Conservation (phyloP, 2,113 vertebrate genomes). For the Dendrocopos noguchii region DNA sequence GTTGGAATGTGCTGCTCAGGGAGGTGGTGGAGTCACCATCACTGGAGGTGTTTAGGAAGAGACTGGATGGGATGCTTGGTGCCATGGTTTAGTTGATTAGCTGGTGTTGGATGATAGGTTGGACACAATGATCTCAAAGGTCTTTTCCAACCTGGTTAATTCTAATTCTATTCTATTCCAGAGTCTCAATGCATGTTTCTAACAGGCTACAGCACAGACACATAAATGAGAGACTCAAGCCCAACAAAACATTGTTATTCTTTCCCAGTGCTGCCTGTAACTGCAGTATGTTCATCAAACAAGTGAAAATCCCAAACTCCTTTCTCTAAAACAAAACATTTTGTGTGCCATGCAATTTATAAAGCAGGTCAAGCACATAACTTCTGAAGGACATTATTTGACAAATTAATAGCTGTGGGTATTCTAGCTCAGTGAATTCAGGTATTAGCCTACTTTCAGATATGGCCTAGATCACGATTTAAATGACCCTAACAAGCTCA, state of each 20-base stretch:
- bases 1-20: too few species aligned
- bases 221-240: background rate
- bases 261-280: background rate
- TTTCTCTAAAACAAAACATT: background rate
- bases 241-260: background rate
- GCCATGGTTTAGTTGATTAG: too few species aligned
- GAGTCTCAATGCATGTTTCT: background rate
- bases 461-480: background rate
- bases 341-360: background rate
- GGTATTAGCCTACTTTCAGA: conserved; percentile 47
- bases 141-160: too few species aligned
- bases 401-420: conserved; percentile 37
- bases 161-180: too few species aligned
- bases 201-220: background rate
- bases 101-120: too few species aligned
- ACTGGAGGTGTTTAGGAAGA: too few species aligned
- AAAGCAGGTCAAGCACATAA: conserved; percentile 24
- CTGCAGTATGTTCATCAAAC: background rate
- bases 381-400: conserved; percentile 20
- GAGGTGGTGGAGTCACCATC: too few species aligned
- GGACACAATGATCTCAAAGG: too few species aligned
- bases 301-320: background rate
- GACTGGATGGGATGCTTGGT: too few species aligned
- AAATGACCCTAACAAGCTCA: background rate
- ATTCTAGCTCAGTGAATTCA: background rate